A percentile compares a stretch with the other conserved stretches of the same genome.
Evolutionary conservation across 37 sponge, comb jelly and placozoan genomes (phyloP).

Genomic region (Haliclona indistincta): DNA sequence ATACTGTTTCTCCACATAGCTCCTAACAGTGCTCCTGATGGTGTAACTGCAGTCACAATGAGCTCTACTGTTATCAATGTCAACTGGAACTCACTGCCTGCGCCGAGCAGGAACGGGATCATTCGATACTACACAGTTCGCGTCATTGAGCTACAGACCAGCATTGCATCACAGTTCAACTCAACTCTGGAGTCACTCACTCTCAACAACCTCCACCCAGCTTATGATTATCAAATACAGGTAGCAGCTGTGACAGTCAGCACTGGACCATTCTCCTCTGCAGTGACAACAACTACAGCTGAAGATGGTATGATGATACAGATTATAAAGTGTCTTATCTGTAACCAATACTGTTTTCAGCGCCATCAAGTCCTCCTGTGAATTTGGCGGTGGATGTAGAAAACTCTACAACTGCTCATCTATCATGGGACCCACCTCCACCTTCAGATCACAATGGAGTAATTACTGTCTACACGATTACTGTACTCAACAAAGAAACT

Average conservation of each 20-base stretch:
- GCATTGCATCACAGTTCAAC: neutral
- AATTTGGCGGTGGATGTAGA: neutral
- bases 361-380: neutral
- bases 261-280: conserved; percentile 11
- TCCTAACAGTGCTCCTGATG: conserved; percentile 2
- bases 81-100: neutral
- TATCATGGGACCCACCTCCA: conserved; percentile 36
- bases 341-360: no score
- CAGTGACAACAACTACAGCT: neutral
- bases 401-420: neutral
- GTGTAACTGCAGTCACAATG: neutral
- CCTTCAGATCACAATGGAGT: conserved; percentile 29
- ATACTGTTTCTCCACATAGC: neutral
- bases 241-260: conserved; percentile 34
- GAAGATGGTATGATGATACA: conserved; percentile 2
- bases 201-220: conserved; percentile 9
- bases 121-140: conserved; percentile 22
- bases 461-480: conserved; percentile 17
- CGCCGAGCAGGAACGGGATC: conserved; percentile 11
- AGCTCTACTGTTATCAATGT: neutral
- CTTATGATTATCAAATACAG: conserved; percentile 8
- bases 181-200: neutral
- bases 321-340: no score
- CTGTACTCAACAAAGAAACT: conserved; percentile 3
- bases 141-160: neutral